Evolutionary conservation across 2,113 vertebrate genomes (phyloP).

Genomic region (Gallinago undulata): DNA sequence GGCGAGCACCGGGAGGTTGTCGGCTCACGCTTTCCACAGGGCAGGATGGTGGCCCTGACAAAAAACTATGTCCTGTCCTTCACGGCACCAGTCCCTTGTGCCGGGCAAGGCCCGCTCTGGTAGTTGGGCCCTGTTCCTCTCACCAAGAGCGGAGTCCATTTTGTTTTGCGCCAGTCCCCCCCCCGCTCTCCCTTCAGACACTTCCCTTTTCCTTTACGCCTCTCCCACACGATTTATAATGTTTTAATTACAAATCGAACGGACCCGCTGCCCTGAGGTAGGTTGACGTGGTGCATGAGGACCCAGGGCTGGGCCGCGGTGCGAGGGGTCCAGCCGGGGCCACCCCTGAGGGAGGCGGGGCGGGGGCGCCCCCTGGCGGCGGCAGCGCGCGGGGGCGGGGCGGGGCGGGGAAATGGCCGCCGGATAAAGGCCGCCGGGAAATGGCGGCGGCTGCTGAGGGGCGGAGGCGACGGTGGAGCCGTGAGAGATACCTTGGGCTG

Average conservation of each 20-base stretch:
- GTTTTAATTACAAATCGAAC: fast-evolving
- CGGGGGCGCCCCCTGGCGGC: not conserved
- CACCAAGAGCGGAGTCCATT: fast-evolving
- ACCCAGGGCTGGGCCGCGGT: too few relatives aligned
- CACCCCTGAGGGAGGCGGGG: not conserved
- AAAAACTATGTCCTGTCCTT: fast-evolving
- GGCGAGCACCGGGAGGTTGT: not conserved
- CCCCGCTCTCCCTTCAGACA: not conserved
- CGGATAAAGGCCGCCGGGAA: not conserved
- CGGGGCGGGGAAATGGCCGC: not conserved
- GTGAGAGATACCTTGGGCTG: fast-evolving
- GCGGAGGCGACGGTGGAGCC: fast-evolving
- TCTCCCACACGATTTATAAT: too few relatives aligned
- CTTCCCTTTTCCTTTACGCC: not conserved
- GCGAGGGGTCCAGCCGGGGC: too few relatives aligned
- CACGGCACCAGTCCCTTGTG: fast-evolving
- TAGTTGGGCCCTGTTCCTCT: not conserved
- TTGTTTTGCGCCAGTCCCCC: fast-evolving
- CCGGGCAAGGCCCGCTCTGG: fast-evolving
- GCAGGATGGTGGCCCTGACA: fast-evolving
- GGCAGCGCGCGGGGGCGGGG: too few relatives aligned
- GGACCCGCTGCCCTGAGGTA: not conserved
- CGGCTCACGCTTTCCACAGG: fast-evolving
- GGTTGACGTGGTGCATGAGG: fast-evolving
- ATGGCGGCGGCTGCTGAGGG: fast-evolving